A percentile compares a stretch with the other conserved stretches of the same genome.
Conservation (phyloP, 2,113 vertebrate species). For the Blennius ocellaris region DNA sequence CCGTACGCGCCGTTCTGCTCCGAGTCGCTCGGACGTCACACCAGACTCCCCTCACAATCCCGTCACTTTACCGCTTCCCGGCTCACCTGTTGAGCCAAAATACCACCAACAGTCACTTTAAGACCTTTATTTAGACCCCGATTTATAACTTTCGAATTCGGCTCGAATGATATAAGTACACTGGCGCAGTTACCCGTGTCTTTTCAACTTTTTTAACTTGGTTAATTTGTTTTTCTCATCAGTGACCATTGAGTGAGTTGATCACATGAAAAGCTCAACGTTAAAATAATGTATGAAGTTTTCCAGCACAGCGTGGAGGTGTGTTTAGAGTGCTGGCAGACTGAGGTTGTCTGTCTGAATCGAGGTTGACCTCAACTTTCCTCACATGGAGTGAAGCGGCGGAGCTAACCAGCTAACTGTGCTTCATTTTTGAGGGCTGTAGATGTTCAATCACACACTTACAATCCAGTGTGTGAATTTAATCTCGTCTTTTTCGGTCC, state of each 20-base stretch:
- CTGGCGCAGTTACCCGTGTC: too few relatives aligned
- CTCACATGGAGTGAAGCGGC: too few relatives aligned
- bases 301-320: not conserved
- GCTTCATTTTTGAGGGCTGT: too few relatives aligned
- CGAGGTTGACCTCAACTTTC: too few relatives aligned
- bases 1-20: constrained; percentile 7
- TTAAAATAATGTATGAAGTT: not conserved
- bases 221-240: not conserved
- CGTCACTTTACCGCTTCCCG: not conserved
- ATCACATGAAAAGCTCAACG: not conserved
- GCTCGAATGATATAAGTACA: rapidly evolving
- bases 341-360: too few relatives aligned
- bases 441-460: too few relatives aligned
- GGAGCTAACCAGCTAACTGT: too few relatives aligned
- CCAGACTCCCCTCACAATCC: not conserved
- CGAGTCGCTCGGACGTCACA: constrained; percentile 25
- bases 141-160: not conserved
- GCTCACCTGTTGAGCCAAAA: not conserved
- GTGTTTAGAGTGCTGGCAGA: too few relatives aligned
- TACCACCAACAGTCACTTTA: rapidly evolving
- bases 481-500: too few relatives aligned
- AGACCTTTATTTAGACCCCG: rapidly evolving
- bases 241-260: not conserved
- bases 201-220: constrained; percentile 1
- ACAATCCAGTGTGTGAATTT: too few relatives aligned